Evolutionary conservation across 1,140 invertebrate species (phyloP).

Genomic region (Bemisia tabaci): DNA sequence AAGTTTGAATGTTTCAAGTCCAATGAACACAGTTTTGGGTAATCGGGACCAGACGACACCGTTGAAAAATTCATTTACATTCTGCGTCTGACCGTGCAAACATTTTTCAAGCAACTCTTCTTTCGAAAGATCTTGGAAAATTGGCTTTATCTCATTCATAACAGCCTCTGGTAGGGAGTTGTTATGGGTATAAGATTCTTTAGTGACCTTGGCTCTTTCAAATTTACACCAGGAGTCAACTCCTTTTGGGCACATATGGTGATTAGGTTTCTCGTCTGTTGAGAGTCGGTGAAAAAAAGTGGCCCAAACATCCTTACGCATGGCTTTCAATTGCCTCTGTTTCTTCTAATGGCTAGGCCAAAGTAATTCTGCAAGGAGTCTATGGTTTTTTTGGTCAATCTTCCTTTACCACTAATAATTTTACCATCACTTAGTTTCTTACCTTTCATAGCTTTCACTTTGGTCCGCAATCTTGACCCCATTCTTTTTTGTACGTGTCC

Average conservation of each 20-base stretch:
- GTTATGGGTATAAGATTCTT: neutral
- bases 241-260: conserved; percentile 21
- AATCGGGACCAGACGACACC: conserved; percentile 14
- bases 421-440: conserved; percentile 12
- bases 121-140: conserved; percentile 14
- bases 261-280: conserved; percentile 23
- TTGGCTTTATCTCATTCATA: conserved; percentile 10
- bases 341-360: conserved; percentile 24
- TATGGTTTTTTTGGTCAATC: neutral
- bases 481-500: conserved; percentile 19
- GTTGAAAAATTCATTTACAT: conserved; percentile 18
- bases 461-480: conserved; percentile 10
- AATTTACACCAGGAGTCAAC: conserved; percentile 20
- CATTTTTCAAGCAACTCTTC: conserved; percentile 17
- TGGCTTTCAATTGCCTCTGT: conserved; percentile 24
- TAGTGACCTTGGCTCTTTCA: neutral
- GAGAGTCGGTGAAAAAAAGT: conserved; percentile 26
- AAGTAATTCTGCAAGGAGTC: conserved; percentile 13
- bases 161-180: neutral
- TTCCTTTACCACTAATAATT: conserved; percentile 2
- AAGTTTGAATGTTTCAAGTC: conserved; percentile 12
- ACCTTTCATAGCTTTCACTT: conserved; percentile 7
- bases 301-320: conserved; percentile 26
- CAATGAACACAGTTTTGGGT: conserved; percentile 18
- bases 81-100: conserved; percentile 16